These are phyloP conservation scores for Eupithecia pulchellata DNA, from an alignment of 2,888 invertebrate species.

Conservation along the genomic window DNA sequence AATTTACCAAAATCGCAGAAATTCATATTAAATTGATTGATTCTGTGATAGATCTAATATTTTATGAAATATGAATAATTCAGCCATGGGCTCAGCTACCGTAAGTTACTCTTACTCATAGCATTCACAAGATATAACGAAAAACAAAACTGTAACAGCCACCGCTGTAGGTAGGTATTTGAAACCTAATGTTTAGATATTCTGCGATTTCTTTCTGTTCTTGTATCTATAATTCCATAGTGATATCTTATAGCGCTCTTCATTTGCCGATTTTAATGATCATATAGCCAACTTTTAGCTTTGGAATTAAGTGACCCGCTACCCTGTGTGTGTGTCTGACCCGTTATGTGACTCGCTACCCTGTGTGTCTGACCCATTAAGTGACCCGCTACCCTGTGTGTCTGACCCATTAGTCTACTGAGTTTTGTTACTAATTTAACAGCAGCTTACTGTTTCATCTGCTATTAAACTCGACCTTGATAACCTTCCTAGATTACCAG, in stretches of 20 bases:
- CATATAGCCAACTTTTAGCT: neutral
- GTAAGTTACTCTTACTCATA: constrained; percentile 62
- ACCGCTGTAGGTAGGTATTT: neutral
- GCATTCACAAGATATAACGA: neutral
- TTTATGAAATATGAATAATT: constrained; percentile 56
- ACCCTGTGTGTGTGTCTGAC: neutral
- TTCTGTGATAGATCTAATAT: neutral
- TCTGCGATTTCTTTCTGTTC: neutral
- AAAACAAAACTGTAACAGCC: neutral
- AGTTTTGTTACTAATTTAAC: neutral
- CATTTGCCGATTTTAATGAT: neutral
- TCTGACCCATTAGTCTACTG: neutral
- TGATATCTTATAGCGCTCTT: neutral
- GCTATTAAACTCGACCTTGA: neutral
- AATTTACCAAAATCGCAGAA: neutral
- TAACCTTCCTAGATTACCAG: neutral
- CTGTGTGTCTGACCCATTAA: neutral
- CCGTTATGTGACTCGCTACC: too few species aligned
- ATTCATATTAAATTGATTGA: neutral
- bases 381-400: neutral
- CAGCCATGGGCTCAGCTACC: constrained; percentile 79
- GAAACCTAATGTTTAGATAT: neutral
- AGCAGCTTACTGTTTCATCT: neutral
- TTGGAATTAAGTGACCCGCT: neutral
- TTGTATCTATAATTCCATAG: neutral